A percentile compares a stretch with the other conserved stretches of the same genome.
Evolutionary conservation across 2,797 vertebrate genomes (phyloP).

Genomic region (Neopelma chrysocephalum): DNA sequence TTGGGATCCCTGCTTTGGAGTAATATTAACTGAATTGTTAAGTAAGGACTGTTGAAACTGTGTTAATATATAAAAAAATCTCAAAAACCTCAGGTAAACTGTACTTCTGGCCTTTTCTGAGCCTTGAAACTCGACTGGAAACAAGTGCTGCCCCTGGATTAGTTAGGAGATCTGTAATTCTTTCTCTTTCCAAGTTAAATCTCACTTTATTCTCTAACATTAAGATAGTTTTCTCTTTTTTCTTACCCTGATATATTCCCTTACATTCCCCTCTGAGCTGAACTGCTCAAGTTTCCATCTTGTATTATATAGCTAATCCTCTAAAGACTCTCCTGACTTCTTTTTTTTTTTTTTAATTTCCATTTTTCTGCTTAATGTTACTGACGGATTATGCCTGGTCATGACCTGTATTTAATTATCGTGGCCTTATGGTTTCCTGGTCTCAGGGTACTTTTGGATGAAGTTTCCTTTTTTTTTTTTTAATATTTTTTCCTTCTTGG

Average conservation of each 20-base stretch:
- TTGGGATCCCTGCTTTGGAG: neutral
- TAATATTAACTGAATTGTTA: neutral
- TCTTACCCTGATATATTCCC: neutral
- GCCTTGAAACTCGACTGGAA: neutral
- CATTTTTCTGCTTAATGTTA: neutral
- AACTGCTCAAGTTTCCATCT: neutral
- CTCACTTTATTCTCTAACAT: neutral
- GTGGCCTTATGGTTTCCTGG: neutral
- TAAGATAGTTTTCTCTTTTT: neutral
- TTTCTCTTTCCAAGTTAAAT: neutral
- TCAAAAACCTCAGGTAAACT: neutral
- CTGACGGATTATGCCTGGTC: neutral
- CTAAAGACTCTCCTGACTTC: neutral
- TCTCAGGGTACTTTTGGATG: fast-evolving
- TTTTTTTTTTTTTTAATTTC: neutral
- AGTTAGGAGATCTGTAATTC: neutral
- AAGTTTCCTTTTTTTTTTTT: neutral
- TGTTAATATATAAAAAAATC: neutral
- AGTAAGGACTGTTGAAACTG: neutral
- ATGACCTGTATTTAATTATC: neutral
- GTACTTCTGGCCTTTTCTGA: neutral
- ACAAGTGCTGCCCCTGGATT: neutral
- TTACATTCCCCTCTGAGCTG: neutral
- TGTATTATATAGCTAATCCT: neutral
- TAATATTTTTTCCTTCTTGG: neutral